phyloP scores from a whole-genome alignment of 92 coral and sea anemone species.

The Virgularia gustaviana region DNA sequence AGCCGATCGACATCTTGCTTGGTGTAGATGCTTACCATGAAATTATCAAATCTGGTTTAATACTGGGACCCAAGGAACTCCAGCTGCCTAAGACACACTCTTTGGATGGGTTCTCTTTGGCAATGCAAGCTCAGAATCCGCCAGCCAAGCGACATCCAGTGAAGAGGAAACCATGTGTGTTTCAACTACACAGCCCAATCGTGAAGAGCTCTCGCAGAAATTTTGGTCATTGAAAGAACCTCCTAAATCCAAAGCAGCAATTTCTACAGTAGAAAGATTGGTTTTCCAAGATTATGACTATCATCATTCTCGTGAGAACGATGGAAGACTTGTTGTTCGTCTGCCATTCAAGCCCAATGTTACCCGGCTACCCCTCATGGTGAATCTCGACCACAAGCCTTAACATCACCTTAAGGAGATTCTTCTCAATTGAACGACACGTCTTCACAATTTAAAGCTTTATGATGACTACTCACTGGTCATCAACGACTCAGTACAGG shows the following conservation, averaged over 20 bases:
- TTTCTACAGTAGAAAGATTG: slow-evolving; percentile 39
- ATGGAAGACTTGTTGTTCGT: slow-evolving; percentile 36
- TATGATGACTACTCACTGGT: slow-evolving; percentile 37
- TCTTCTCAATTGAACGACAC: slow-evolving; percentile 51
- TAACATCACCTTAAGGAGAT: no score
- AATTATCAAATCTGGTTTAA: slow-evolving; percentile 53
- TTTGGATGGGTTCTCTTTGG: slow-evolving; percentile 14
- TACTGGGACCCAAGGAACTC: slow-evolving; percentile 43
- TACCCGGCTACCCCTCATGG: slow-evolving; percentile 19
- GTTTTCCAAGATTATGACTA: slow-evolving; percentile 31
- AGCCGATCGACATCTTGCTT: slow-evolving; percentile 46
- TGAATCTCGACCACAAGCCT: slow-evolving; percentile 42
- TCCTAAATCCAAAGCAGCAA: slow-evolving; percentile 29
- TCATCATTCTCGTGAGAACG: slow-evolving; percentile 31
- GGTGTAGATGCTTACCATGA: slow-evolving; percentile 44
- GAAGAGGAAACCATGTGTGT: slow-evolving; percentile 21
- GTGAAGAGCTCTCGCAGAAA: slow-evolving; percentile 45
- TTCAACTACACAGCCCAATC: slow-evolving; percentile 21
- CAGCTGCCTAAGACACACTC: slow-evolving; percentile 16
- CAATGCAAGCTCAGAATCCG: background rate
- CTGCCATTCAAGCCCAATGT: slow-evolving; percentile 41
- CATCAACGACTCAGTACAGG: slow-evolving; percentile 30
- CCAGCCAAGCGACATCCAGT: background rate
- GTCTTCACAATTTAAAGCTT: slow-evolving; percentile 32
- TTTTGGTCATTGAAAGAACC: slow-evolving; percentile 56